Base-by-base conservation (phyloP, 2,797 vertebrate genomes). In the Kryptolebias ocellatus region DNA sequence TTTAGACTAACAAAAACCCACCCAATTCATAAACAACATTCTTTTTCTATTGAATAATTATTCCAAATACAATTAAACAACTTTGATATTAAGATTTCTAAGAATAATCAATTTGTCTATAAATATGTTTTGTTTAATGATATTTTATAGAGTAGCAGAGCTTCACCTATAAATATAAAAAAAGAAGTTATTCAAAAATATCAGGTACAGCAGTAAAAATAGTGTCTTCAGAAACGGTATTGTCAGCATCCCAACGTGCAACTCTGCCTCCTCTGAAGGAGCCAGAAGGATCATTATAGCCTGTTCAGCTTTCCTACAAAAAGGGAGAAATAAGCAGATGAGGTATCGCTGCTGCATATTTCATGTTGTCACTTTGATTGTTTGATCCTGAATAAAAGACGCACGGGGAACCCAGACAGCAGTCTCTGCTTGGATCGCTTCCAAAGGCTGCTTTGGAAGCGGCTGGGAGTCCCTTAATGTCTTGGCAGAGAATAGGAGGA, bases 331-430 rank as follows among this genome's bases (percentile, higher is more conserved):
- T 74, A 76, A 83, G 69, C 59, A 83, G 73, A 66, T 53, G 77
- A 76, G 76, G 64, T 49, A 34, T 11, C 4, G 1, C 53, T 31
- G 77, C 70, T 28, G 50, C 64, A 24, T 74, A 78, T 74, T 80
- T 87, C 74, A 73, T 79, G 72, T 80, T 66, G 70, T 76, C 69
- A 67, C 63, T 78, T 74, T 63, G 72, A 87, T 78, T 80, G 83
- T 88, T 87, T 85, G 89, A 88, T 84, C 69, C 64, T 1, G 70
- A 68, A 86, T 87, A 70, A 88, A 84, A 89, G 78, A 76, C 4
- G 34, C 58, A 8, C 11, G 7, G 83, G 74, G 70, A 85, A 80
- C 72, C 81, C 72, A 75, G 76, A 28, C 49, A 60, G 74, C 79
- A 79, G 75, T 60, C 83, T 84, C 51, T 4, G 20, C 84, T 60